These are phyloP conservation scores for Leptura quadrifasciata DNA, from an alignment of 2,888 invertebrate species.

Conservation along the genomic window DNA sequence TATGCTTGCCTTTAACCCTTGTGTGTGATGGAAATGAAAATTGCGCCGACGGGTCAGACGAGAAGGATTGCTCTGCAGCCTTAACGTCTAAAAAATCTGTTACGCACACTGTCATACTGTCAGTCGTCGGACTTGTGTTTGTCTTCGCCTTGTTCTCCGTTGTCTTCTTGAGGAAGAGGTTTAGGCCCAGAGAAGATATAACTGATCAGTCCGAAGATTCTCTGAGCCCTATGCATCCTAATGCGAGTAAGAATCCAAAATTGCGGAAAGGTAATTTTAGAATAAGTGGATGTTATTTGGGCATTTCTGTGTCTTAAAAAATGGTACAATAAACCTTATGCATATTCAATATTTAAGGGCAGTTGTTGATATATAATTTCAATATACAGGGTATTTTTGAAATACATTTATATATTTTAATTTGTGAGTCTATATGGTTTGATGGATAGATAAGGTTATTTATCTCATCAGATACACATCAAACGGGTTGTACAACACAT, in stretches of 20 bases:
- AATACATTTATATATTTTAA: too few relatives aligned
- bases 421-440: too few relatives aligned
- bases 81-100: conserved; percentile 73
- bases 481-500: too few relatives aligned
- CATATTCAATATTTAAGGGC: too few relatives aligned
- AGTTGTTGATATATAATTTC: too few relatives aligned
- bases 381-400: too few relatives aligned
- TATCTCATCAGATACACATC: too few relatives aligned
- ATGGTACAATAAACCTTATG: too few relatives aligned
- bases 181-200: conserved; percentile 66
- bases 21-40: conserved; percentile 87
- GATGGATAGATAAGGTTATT: too few relatives aligned
- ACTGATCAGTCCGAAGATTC: conserved; percentile 82
- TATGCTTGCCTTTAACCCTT: conserved; percentile 81
- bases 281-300: conserved; percentile 5
- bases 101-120: conserved; percentile 76
- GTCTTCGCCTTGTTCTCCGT: conserved; percentile 67
- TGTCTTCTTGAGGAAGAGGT: conserved; percentile 61
- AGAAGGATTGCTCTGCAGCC: conserved; percentile 80
- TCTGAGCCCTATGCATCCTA: conserved; percentile 76
- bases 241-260: conserved; percentile 68
- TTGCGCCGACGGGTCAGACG: conserved; percentile 89
- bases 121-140: conserved; percentile 76
- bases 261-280: conserved; percentile 66
- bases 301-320: too few relatives aligned